phyloP scores from a whole-genome alignment of 2,888 invertebrate genomes.

The Diaprepes abbreviatus region DNA sequence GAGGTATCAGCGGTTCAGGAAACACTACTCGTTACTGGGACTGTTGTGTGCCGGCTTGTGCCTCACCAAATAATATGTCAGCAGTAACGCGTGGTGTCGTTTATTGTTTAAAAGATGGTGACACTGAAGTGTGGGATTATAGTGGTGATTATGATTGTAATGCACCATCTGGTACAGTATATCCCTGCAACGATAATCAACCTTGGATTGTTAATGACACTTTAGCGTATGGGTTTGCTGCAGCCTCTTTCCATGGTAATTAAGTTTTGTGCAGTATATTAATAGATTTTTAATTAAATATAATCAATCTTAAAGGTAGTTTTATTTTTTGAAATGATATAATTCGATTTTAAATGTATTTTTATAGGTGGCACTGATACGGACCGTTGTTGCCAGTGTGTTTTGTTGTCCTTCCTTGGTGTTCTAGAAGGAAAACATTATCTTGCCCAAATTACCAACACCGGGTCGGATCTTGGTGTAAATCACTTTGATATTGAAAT shows the following conservation, averaged over 20 bases:
- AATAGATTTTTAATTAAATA: too few species aligned
- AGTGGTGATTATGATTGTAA: conserved; percentile 12
- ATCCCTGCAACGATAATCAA: conserved; percentile 48
- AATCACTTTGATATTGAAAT: too few species aligned
- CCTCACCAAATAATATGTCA: neutral
- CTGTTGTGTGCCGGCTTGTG: conserved; percentile 27
- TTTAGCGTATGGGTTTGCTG: conserved; percentile 49
- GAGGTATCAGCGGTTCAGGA: conserved; percentile 19
- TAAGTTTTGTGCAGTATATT: too few species aligned
- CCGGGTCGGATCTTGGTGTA: conserved; percentile 45
- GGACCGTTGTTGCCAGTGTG: conserved; percentile 48
- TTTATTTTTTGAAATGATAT: too few species aligned
- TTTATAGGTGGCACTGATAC: conserved; percentile 46
- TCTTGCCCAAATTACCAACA: conserved; percentile 50
- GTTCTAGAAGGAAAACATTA: conserved; percentile 45
- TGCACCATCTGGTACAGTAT: too few species aligned
- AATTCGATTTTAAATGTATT: too few species aligned
- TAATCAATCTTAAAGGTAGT: too few species aligned
- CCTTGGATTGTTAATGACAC: conserved; percentile 48
- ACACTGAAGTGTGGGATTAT: conserved; percentile 17
- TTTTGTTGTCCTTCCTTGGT: conserved; percentile 49
- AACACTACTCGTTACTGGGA: conserved; percentile 28
- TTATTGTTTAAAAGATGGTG: conserved; percentile 22
- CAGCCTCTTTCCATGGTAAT: conserved; percentile 48
- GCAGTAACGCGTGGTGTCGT: too few species aligned